Evolutionary conservation across 2,113 vertebrate species (phyloP), one percentile per base, ranked within the genome.

Genomic region (Leptodactylus fuscus): DNA sequence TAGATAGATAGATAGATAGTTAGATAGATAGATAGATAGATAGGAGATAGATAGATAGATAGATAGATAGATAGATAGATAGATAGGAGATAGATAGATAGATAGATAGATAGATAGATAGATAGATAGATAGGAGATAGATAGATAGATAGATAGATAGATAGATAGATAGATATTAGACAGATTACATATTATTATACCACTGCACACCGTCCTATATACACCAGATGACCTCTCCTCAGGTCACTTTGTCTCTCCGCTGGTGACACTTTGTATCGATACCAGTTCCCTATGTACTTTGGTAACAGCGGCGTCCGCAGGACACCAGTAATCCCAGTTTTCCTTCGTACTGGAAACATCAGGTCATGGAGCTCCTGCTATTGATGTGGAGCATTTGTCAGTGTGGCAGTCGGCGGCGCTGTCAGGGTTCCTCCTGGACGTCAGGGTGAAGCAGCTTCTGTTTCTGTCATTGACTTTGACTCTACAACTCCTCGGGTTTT

Each of bases 201-300:
- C n/a, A n/a, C n/a, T n/a, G n/a, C n/a, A n/a, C 41, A 46, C 5
- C n/a, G 71, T 9, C 24, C 4, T 51, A 20, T 22, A 38, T 1
- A 9, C 18, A 22, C n/a, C n/a, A 13, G 8, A 27, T 9, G 16
- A 53, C 74, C 46, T 76, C 74, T 51, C 34, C 9, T 51, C 12
- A 10, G 73, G 24, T 32, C 46, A 48, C 27, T 6, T 13, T 7
- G 18, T 4, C 22, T 16, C 4, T 32, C 46, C 15, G 9, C 46
- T 34, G 16, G 41, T 74, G 22, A 51, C 48, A 76, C 48, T 76
- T 18, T 51, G 74, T 75, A 49, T 44, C 71, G 24, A 44, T 41
- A 44, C n/a, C 38, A 44, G 70, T 11, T 16, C n/a, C 8, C 71
- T 74, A 46, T 74, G n/a, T n/a, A n/a, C n/a, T n/a, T n/a, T n/a